Conservation (phyloP, 1,140 invertebrate genomes). For the Arctopsyche grandis region DNA sequence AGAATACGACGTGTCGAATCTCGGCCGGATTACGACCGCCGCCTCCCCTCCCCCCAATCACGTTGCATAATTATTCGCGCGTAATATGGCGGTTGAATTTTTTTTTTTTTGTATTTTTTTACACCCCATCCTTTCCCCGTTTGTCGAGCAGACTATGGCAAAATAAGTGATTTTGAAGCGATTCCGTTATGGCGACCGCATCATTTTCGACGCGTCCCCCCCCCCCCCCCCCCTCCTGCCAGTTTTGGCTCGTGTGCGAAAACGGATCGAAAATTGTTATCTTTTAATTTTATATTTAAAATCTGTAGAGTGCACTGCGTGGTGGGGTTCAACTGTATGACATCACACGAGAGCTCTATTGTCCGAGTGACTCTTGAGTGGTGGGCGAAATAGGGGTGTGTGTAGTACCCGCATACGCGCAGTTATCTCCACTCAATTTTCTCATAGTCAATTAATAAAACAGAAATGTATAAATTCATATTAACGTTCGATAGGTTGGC, state of each 20-base stretch:
- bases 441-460: background rate
- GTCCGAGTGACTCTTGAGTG: constrained; percentile 13
- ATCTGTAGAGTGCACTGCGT: background rate
- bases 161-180: constrained; percentile 27
- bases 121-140: background rate
- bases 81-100: background rate
- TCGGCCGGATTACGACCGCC: constrained; percentile 43
- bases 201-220: background rate
- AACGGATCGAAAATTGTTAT: background rate
- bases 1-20: constrained; percentile 49
- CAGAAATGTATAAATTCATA: no score
- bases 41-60: no score
- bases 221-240: background rate
- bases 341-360: background rate
- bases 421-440: background rate
- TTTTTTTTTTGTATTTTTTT: background rate
- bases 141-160: background rate
- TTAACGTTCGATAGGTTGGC: no score
- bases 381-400: background rate
- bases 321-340: background rate
- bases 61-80: background rate
- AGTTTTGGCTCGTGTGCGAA: background rate
- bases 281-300: background rate
- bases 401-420: background rate
- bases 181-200: background rate